Percentiles rank a stretch among this genome's conserved stretches.
Evolutionary conservation across 2,797 vertebrate genomes (phyloP).

Genomic region (Harpagifer antarcticus): DNA sequence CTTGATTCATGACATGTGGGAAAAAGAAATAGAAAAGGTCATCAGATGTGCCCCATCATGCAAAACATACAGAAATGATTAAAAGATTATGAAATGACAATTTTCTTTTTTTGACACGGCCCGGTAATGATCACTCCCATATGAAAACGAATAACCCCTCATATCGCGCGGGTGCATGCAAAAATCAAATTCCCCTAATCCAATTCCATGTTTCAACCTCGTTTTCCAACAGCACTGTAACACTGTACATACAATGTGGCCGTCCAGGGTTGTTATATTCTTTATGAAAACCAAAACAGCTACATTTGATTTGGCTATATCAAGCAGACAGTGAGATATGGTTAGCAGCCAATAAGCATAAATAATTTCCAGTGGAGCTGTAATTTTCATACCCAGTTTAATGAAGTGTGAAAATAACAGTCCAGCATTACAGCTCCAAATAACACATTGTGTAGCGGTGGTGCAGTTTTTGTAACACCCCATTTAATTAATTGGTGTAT

Average conservation of each 20-base stretch:
- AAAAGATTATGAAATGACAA: slow-evolving; percentile 38
- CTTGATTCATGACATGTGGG: slow-evolving; percentile 44
- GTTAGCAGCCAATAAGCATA: neutral
- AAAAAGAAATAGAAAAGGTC: slow-evolving; percentile 55
- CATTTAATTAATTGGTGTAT: slow-evolving; percentile 68
- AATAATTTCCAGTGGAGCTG: slow-evolving; percentile 9
- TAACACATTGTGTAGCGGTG: slow-evolving; percentile 56
- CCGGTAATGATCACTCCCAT: slow-evolving; percentile 30
- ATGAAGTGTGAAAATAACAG: slow-evolving; percentile 61
- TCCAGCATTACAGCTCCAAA: slow-evolving; percentile 20
- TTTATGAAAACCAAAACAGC: slow-evolving; percentile 12
- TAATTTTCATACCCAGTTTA: slow-evolving; percentile 26
- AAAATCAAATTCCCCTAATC: slow-evolving; percentile 36
- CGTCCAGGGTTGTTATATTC: slow-evolving; percentile 10
- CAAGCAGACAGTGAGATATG: slow-evolving; percentile 4
- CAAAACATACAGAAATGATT: slow-evolving; percentile 55
- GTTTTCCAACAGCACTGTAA: slow-evolving; percentile 24
- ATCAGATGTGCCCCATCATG: slow-evolving; percentile 50
- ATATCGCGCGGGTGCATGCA: neutral
- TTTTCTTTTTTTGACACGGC: slow-evolving; percentile 38
- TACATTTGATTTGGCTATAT: slow-evolving; percentile 15
- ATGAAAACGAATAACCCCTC: slow-evolving; percentile 26
- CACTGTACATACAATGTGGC: slow-evolving; percentile 3
- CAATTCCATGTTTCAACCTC: slow-evolving; percentile 44
- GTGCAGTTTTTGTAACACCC: slow-evolving; percentile 39